Evolutionary conservation across 2,888 invertebrate genomes (phyloP).

Genomic region (Steinernema scapterisci): DNA sequence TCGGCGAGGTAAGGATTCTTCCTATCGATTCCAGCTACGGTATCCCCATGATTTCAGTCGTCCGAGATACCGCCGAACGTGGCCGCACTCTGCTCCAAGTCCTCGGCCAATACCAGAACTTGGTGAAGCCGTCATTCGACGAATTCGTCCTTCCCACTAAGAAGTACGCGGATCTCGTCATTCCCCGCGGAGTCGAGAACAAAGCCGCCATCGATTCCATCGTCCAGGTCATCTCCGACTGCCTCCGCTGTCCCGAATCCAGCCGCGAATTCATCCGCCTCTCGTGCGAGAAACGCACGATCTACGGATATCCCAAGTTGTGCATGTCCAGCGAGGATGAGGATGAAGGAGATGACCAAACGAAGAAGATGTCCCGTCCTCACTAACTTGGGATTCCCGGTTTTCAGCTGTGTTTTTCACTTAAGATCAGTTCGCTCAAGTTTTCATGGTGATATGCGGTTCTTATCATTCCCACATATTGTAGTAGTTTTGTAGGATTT

Average conservation of each 20-base stretch:
- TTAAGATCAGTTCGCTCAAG: not conserved
- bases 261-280: no score
- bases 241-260: conserved; percentile 71
- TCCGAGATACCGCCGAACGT: conserved; percentile 91
- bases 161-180: conserved; percentile 99
- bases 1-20: conserved; percentile 78
- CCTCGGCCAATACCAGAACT: conserved; percentile 82
- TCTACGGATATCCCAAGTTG: no score
- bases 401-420: no score
- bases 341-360: not conserved
- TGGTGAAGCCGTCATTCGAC: conserved; percentile 98
- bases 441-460: not conserved
- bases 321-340: not conserved
- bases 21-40: no score
- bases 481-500: no score
- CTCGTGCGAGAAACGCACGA: no score
- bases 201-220: conserved; percentile 91
- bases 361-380: not conserved
- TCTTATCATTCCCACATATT: no score
- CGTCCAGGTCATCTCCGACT: conserved; percentile 93
- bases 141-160: conserved; percentile 80
- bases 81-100: conserved; percentile 92
- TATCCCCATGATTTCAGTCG: conserved; percentile 75
- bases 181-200: conserved; percentile 97
- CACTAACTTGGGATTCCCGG: not conserved